Base-by-base conservation (phyloP, 2,113 vertebrate species). In the Epinephelus fuscoguttatus region DNA sequence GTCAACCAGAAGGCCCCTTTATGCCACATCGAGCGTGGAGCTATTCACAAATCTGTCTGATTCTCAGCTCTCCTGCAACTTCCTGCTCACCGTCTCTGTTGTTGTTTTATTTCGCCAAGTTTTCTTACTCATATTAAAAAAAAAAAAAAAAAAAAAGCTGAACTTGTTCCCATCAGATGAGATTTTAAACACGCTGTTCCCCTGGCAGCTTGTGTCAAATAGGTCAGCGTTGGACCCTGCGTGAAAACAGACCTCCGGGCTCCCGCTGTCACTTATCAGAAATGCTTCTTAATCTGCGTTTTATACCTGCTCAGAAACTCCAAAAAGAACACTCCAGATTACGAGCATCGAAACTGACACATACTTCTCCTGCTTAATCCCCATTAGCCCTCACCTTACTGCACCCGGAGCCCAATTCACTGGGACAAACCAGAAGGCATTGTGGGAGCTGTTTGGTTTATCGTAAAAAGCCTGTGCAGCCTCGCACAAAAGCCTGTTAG, bases 361-460 rank as follows among this genome's bases (percentile, higher is more conserved):
- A 92, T 93, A 90, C 70, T 89, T 94, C 77, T 92, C 13, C 81
- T 74, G 86, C 91, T 85, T 91, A 94, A 92, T 91, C 91, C 89
- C 84, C 23, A 85, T 94, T 92, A 92, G 89, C 72, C 80, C 76
- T 92, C 89, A 91, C 84, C 79, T 86, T 89, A 87, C 59, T 93
- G 88, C 91, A 88, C 85, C 75, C 86, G 19, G 57, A 86, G 78
- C 69, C 78, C 70, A 11, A 55, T 73, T 92, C 90, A 82, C 33
- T 56, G 62, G 83, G 72, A 87, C 84, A 67, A 78, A 84, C 80
- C 82, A 63, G 75, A 85, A 74, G 75, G 79, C 84, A 88, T 88
- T 89, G 70, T 89, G 83, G 83, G 89, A 85, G 66, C 63, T 84
- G 82, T 89, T 88, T 82, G 56, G 63, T 91, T 91, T 80, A 81